Conservation (phyloP, 2,113 vertebrate genomes). For the Mus spicilegus region DNA sequence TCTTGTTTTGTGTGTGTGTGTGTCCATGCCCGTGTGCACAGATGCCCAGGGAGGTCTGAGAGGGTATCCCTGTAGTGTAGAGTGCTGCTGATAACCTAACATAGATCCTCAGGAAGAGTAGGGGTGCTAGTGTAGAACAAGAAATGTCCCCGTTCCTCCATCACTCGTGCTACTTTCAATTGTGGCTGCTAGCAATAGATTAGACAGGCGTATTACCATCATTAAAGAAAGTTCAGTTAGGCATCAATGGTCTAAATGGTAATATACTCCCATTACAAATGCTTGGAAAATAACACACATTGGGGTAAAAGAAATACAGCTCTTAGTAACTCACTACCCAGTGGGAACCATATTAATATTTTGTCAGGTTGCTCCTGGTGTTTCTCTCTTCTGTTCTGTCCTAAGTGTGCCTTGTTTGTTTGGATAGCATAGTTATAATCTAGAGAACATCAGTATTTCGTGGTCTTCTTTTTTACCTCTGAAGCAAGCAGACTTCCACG, state of each 20-base stretch:
- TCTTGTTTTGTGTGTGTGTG: neutral
- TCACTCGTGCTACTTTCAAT: neutral
- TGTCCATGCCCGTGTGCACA: neutral
- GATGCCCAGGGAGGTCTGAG: neutral
- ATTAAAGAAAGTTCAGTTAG: neutral
- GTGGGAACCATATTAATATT: constrained; percentile 32
- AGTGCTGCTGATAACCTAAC: neutral
- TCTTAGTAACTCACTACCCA: neutral
- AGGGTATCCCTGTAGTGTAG: neutral
- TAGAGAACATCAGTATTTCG: neutral
- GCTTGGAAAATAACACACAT: constrained; percentile 11
- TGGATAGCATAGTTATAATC: neutral
- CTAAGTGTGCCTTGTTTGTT: constrained; percentile 16
- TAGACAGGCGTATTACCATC: neutral
- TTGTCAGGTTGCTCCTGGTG: neutral
- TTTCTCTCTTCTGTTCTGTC: neutral
- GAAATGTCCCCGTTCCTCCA: neutral
- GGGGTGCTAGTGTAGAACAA: neutral
- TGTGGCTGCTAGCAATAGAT: neutral
- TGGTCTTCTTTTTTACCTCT: constrained; percentile 2
- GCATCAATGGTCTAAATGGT: neutral
- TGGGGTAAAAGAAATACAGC: constrained; percentile 36
- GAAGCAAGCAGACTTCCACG: neutral
- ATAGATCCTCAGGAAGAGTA: neutral
- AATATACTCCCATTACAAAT: neutral